Conservation (phyloP, 1,140 invertebrate genomes). For the Papilio polytes region DNA sequence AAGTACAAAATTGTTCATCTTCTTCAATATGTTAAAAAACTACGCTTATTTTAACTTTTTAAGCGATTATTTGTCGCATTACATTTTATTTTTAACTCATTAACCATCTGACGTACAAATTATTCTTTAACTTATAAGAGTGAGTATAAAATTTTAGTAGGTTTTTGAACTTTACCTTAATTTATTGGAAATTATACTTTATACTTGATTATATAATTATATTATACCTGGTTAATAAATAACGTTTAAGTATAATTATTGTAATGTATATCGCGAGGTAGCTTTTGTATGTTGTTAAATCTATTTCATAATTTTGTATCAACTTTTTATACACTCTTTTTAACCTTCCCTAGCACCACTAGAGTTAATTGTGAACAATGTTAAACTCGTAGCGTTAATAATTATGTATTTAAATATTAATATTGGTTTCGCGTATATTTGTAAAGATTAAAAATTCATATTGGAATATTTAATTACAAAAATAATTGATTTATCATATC, state of each 20-base stretch:
- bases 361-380: conserved; percentile 46
- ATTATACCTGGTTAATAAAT: conserved; percentile 65
- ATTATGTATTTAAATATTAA: conserved; percentile 17
- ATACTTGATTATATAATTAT: conserved; percentile 46
- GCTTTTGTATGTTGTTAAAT: conserved; percentile 83
- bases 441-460: background rate
- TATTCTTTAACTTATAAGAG: background rate
- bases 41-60: conserved; percentile 4
- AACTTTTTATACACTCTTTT: conserved; percentile 83
- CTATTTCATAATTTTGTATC: conserved; percentile 81
- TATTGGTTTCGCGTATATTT: background rate
- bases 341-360: conserved; percentile 81
- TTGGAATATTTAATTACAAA: background rate
- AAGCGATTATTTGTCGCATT: conserved; percentile 13
- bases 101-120: background rate
- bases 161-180: background rate
- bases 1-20: conserved; percentile 13
- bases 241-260: conserved; percentile 73
- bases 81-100: background rate
- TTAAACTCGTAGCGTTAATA: conserved; percentile 25
- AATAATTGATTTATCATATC: background rate
- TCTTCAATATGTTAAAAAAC: background rate
- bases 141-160: background rate
- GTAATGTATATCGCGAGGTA: conserved; percentile 71
- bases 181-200: conserved; percentile 36